Conservation (phyloP, 2,888 invertebrate species). For the Drosophila putrida region DNA sequence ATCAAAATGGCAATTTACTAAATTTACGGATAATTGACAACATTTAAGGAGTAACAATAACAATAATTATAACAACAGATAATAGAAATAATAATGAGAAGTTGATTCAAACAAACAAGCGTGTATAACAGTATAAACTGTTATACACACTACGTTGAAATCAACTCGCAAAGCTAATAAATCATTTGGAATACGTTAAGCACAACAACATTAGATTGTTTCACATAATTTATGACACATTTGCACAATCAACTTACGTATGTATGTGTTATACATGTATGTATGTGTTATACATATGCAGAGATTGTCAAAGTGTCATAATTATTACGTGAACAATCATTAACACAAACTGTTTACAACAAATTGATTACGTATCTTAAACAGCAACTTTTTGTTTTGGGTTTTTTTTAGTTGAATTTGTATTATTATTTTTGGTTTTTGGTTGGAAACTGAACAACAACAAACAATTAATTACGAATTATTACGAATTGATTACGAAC, state of each 20-base stretch:
- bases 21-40: constrained; percentile 46
- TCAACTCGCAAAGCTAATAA: constrained; percentile 43
- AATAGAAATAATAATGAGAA: constrained; percentile 4
- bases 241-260: constrained; percentile 12
- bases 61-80: constrained; percentile 5
- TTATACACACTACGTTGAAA: constrained; percentile 32
- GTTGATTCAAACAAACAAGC: constrained; percentile 10
- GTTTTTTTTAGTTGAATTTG: constrained; percentile 13
- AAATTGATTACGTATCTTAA: constrained; percentile 40
- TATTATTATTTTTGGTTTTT: not conserved
- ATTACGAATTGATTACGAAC: constrained; percentile 63
- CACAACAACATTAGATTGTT: constrained; percentile 66
- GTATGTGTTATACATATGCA: constrained; percentile 9
- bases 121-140: constrained; percentile 32
- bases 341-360: constrained; percentile 53
- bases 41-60: constrained; percentile 43
- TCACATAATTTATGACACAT: constrained; percentile 42
- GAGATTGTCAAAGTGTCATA: constrained; percentile 25
- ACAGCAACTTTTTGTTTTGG: constrained; percentile 21
- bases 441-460: constrained; percentile 44
- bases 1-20: constrained; percentile 20
- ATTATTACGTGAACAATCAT: constrained; percentile 33
- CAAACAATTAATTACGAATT: constrained; percentile 51
- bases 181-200: constrained; percentile 75
- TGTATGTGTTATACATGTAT: not conserved